Percentiles rank a stretch among this genome's conserved stretches.
These are phyloP conservation scores for Oryzaephilus surinamensis DNA, from an alignment of 1,140 invertebrate genomes.

Conservation along the genomic window DNA sequence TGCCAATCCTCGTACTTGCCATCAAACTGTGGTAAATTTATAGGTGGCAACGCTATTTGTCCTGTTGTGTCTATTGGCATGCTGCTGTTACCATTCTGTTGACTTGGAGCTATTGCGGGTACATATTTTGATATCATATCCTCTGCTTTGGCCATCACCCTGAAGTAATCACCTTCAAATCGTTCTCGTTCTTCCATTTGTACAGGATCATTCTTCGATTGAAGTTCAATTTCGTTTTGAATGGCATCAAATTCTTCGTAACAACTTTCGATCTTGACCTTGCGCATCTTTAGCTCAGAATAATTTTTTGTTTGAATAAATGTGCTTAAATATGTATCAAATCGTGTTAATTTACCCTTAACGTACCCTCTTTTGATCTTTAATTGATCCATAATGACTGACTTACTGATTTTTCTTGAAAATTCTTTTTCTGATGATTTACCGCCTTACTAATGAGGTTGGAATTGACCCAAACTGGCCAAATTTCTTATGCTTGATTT, in stretches of 20 bases:
- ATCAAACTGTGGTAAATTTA: not conserved
- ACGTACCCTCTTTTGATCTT: too few species aligned
- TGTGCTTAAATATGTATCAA: too few species aligned
- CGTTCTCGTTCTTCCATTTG: not conserved
- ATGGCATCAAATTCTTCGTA: not conserved
- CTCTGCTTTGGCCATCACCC: not conserved
- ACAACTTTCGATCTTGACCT: too few species aligned
- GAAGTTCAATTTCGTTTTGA: not conserved
- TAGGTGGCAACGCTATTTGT: not conserved
- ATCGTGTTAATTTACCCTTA: too few species aligned
- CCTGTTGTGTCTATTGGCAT: not conserved
- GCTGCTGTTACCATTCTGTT: not conserved
- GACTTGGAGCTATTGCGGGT: not conserved
- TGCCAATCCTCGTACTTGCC: not conserved
- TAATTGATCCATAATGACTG: too few species aligned
- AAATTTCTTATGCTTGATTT: too few species aligned
- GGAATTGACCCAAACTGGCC: too few species aligned
- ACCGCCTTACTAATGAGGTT: too few species aligned
- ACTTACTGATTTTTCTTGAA: too few species aligned
- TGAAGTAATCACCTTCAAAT: not conserved
- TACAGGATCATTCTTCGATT: not conserved
- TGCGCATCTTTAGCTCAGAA: too few species aligned
- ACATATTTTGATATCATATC: not conserved
- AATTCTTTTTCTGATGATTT: too few species aligned
- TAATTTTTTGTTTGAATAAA: too few species aligned